Conservation (phyloP, 2,888 invertebrate species). For the Leptopilina syphax region DNA sequence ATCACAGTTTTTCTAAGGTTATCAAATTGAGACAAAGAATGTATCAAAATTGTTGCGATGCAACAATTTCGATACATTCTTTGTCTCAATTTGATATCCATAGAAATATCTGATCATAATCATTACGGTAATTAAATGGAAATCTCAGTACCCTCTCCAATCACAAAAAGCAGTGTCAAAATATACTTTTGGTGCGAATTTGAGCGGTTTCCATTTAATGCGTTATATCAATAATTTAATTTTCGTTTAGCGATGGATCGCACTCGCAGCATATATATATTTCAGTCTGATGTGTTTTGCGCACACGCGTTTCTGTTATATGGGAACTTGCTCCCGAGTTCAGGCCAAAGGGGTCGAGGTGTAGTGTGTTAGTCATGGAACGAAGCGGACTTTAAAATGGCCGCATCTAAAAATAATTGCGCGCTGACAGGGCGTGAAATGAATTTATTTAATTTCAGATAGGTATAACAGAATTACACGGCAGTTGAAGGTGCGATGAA, state of each 20-base stretch:
- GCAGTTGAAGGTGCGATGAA: constrained; percentile 74
- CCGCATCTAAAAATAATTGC: constrained; percentile 75
- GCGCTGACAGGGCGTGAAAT: constrained; percentile 77
- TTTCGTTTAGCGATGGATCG: constrained; percentile 55
- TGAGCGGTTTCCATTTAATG: too few relatives aligned
- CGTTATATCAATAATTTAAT: constrained; percentile 56
- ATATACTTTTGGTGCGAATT: too few relatives aligned
- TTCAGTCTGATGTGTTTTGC: too few relatives aligned
- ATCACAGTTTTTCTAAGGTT: too few relatives aligned
- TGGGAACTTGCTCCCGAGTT: constrained; percentile 61
- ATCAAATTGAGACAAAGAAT: too few relatives aligned
- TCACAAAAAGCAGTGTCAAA: too few relatives aligned
- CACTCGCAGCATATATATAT: constrained; percentile 44
- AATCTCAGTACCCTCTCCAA: too few relatives aligned
- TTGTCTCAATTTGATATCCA: too few relatives aligned
- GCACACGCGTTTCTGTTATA: constrained; percentile 41
- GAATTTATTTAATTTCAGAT: constrained; percentile 77
- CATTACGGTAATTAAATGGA: too few relatives aligned
- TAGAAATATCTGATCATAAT: too few relatives aligned
- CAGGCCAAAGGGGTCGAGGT: constrained; percentile 64
- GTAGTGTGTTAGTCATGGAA: constrained; percentile 72
- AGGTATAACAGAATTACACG: constrained; percentile 76
- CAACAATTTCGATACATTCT: too few relatives aligned
- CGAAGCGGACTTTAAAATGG: constrained; percentile 70
- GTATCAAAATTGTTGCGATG: too few relatives aligned